Evolutionary conservation across 2,113 vertebrate species (phyloP), one percentile per base, ranked within the genome.

Genomic region (Empidonax traillii): DNA sequence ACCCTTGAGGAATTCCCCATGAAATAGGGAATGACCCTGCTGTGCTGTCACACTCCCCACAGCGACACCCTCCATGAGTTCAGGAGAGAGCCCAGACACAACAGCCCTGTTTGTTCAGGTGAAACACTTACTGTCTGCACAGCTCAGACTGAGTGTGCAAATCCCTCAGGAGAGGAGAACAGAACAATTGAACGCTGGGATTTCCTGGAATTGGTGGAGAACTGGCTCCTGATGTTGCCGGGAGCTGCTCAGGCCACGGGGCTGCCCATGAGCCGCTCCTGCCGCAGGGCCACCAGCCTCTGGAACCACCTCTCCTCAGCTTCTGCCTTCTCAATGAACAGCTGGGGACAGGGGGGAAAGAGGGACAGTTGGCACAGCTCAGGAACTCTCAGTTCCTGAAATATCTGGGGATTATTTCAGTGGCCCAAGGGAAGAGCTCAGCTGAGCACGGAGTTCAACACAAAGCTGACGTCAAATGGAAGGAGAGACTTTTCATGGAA

Each of bases 221-320:
- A 39, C 25, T 11, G 19, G 37, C 8, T 41, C 2, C 19, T 4
- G 51, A 3, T 9, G 51, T 46, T 30, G 2, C 22, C 27, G 21
- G 56, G 28, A 11, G 76, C 58, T 3, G 11, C 55, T 99, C 94
- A 99, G 75, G 98, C 97, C 74, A 99, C 99, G 0, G 99, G 99
- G 86, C 99, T 99, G 75, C 99, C 99, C 99, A 99, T 99, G 78
- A 99, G 98, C 93, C 99, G 97, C 84, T 99, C 99, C 87, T 99
- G 99, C 39, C 99, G 98, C 53, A 99, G 98, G 2, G 98, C 98
- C 8, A 98, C 96, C 97, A 99, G 93, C 89, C 99, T 98, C 96
- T 98, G 99, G 85, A 99, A 98, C 99, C 99, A 99, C 95, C 98
- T 98, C 92, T 99, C 98, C 93, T 99, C 99, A 5, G 99, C 99